phyloP scores from a whole-genome alignment of 2,888 invertebrate species.

The Philopedon plagiatum region DNA sequence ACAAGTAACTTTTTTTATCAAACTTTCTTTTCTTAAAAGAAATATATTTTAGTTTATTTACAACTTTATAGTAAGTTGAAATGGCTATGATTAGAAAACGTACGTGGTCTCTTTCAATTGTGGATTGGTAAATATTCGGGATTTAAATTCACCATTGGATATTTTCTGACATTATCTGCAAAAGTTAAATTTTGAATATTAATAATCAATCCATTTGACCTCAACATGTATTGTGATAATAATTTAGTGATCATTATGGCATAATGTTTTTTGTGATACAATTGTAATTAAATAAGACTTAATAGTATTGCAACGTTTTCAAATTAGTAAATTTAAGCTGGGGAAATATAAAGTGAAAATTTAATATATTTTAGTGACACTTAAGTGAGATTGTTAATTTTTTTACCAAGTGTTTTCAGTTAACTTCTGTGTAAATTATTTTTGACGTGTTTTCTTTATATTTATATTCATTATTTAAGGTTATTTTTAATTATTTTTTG shows the following conservation, averaged over 20 bases:
- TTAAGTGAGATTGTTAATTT: constrained; percentile 52
- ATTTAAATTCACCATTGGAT: constrained; percentile 21
- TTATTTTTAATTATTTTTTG: constrained; percentile 18
- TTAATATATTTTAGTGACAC: constrained; percentile 43
- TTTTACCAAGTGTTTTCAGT: constrained; percentile 33
- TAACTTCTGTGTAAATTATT: constrained; percentile 29
- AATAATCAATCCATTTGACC: constrained; percentile 50
- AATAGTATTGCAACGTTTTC: constrained; percentile 57
- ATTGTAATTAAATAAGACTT: constrained; percentile 60
- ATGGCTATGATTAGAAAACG: constrained; percentile 25
- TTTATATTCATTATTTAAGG: constrained; percentile 52
- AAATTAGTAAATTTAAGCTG: constrained; percentile 50
- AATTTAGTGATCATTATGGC: constrained; percentile 64
- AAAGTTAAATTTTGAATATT: constrained; percentile 44
- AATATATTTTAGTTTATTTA: not conserved
- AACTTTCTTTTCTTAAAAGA: not conserved
- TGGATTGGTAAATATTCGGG: constrained; percentile 44
- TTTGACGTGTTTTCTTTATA: constrained; percentile 52
- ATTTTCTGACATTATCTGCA: constrained; percentile 3
- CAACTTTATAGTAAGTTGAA: not conserved
- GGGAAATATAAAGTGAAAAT: constrained; percentile 32
- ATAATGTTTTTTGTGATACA: constrained; percentile 62
- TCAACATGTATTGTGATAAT: constrained; percentile 62
- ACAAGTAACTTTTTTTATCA: not conserved
- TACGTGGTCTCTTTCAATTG: constrained; percentile 27